Evolutionary conservation across 2,888 invertebrate species (phyloP), one percentile per base, ranked within the genome.

Genomic region (Pachycephus smyrnensis): DNA sequence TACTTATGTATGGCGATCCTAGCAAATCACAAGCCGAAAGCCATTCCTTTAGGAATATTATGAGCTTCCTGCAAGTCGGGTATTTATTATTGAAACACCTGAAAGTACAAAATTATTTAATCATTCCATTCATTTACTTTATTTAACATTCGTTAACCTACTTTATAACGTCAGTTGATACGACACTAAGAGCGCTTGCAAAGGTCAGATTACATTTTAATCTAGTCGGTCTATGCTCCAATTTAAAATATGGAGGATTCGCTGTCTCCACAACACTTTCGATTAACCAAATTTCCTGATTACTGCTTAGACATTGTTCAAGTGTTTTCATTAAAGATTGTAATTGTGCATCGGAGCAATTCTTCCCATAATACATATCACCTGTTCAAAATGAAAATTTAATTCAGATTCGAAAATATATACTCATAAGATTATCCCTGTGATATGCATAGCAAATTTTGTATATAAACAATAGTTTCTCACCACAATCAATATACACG

Each of bases 11-110:
- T 74, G 9, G 87, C 4, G 76, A 75, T 68, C 84, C 84, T 36
- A 88, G 83, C 1, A 93, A 84, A 73, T 88, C 83, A 82, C 92
- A 91, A 30, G 83, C 79, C 37, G 86, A 89, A 1, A 93, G 89
- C 95, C 95, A 95, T 84, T 92, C 92, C 86, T 94, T 94, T 23
- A 94, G 81, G 76, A 94, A 91, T 40, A 94, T 88, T 80, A 94
- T 92, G 82, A 95, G 88, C 6, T 92, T 91, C 81, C 93, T 92
- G 23, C 93, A 92, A 83, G 89, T 81, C 23, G 92, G 90, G 84
- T 93, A 93, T 11, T 84, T 82, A 6, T 80, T 73, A 30, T 84
- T 89, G 80, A 92, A 93, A 80, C 88, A 89, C 68, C 93, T 93
- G 82, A 9, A 86, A 79, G 81, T 11, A 75, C 74, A 77, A 76